phyloP scores from a whole-genome alignment of 2,797 vertebrate species.

The Artibeus jamaicensis region DNA sequence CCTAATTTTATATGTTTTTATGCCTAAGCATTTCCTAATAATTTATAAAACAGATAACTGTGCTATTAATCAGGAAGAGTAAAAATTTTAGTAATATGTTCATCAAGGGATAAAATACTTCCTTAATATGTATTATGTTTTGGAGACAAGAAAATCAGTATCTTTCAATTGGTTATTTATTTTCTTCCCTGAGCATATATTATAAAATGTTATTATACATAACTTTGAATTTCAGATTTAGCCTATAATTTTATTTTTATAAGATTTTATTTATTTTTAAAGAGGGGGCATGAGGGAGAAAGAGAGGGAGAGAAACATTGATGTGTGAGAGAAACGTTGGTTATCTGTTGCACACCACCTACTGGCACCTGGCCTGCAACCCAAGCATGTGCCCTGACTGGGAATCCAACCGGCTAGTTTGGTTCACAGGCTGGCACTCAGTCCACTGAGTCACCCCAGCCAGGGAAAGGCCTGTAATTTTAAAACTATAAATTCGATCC shows the following conservation, averaged over 20 bases:
- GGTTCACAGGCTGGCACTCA: too few species aligned
- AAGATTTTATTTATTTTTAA: too few species aligned
- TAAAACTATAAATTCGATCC: too few species aligned
- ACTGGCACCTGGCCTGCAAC: too few species aligned
- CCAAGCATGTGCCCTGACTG: too few species aligned
- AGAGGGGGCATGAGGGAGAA: too few species aligned
- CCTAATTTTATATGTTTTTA: background rate
- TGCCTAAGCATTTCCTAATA: background rate
- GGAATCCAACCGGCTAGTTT: too few species aligned
- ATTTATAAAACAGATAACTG: background rate
- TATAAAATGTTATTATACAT: constrained; percentile 1
- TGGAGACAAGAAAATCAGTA: background rate
- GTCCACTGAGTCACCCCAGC: too few species aligned
- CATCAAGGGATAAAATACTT: background rate
- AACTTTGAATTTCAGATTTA: constrained; percentile 12
- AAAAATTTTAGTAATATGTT: background rate
- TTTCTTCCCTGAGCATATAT: background rate
- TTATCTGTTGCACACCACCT: too few species aligned
- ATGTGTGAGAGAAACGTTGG: too few species aligned
- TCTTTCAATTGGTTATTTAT: constrained; percentile 2
- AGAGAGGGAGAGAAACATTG: too few species aligned
- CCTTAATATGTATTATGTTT: background rate
- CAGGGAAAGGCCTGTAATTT: too few species aligned
- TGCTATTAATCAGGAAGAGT: background rate
- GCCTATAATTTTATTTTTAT: background rate